Conservation (phyloP, 1,140 invertebrate genomes). For the Dryas iulia region DNA sequence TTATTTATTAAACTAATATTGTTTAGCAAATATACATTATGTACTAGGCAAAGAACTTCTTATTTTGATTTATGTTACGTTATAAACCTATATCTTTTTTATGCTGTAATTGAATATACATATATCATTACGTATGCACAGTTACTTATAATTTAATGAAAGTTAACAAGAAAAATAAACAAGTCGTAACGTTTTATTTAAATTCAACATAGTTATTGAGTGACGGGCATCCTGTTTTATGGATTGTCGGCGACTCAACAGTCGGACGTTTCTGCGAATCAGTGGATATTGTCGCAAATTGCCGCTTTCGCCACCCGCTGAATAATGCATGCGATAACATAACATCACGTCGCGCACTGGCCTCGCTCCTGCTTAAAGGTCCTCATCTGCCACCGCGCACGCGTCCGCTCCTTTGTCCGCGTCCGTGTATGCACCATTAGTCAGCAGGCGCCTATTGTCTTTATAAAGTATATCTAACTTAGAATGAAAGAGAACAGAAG, state of each 20-base stretch:
- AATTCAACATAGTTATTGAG: slow-evolving; percentile 71
- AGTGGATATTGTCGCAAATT: slow-evolving; percentile 79
- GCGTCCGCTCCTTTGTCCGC: slow-evolving; percentile 17
- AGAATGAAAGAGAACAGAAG: too few relatives aligned
- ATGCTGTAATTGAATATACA: too few relatives aligned
- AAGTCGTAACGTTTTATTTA: slow-evolving; percentile 58
- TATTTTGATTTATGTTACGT: too few relatives aligned
- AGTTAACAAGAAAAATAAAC: slow-evolving; percentile 25
- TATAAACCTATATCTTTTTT: too few relatives aligned
- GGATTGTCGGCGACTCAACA: slow-evolving; percentile 66
- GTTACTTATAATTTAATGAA: background rate
- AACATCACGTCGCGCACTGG: slow-evolving; percentile 69
- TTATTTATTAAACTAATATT: too few relatives aligned
- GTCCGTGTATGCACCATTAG: background rate
- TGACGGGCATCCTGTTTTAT: slow-evolving; percentile 72
- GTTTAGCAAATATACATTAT: too few relatives aligned
- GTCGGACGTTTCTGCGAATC: slow-evolving; percentile 72
- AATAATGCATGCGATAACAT: slow-evolving; percentile 79
- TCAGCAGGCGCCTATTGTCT: background rate
- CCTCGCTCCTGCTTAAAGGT: slow-evolving; percentile 32
- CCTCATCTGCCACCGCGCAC: slow-evolving; percentile 17
- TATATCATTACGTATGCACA: too few relatives aligned
- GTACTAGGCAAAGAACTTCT: too few relatives aligned
- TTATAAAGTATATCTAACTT: background rate
- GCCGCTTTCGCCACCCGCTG: slow-evolving; percentile 77